These are phyloP conservation scores for Abscondita cerata DNA, from an alignment of 2,888 invertebrate species.

Conservation along the genomic window DNA sequence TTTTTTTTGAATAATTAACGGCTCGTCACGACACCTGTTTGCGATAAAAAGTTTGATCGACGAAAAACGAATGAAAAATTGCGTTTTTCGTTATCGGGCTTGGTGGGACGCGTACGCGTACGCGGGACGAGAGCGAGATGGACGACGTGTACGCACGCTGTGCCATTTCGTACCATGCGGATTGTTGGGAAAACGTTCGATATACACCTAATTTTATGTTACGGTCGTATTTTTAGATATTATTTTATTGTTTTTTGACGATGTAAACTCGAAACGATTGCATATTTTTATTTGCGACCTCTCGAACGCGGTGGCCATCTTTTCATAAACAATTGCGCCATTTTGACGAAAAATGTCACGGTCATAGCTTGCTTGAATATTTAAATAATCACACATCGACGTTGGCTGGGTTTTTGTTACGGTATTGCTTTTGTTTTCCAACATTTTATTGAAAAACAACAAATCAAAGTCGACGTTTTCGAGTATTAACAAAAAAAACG, in stretches of 20 bases:
- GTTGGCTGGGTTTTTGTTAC: too few relatives aligned
- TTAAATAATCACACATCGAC: too few relatives aligned
- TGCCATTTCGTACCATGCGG: slow-evolving; percentile 36
- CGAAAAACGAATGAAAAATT: too few relatives aligned
- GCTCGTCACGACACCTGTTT: slow-evolving; percentile 25
- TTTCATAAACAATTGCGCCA: too few relatives aligned
- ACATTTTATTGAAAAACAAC: too few relatives aligned
- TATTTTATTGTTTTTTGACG: slow-evolving; percentile 19
- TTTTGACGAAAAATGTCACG: too few relatives aligned
- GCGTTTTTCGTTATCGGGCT: neutral
- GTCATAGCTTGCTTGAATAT: too few relatives aligned
- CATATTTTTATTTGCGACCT: neutral
- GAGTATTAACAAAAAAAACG: too few relatives aligned
- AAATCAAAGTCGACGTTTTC: too few relatives aligned
- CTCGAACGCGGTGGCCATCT: too few relatives aligned
- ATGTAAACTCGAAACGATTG: neutral
- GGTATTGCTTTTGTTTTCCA: too few relatives aligned
- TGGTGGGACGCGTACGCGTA: neutral
- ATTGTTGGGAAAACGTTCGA: slow-evolving; percentile 27
- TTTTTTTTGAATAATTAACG: slow-evolving; percentile 43
- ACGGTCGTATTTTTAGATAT: slow-evolving; percentile 33
- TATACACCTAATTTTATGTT: slow-evolving; percentile 38
- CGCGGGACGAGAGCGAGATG: neutral
- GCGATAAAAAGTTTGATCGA: slow-evolving; percentile 22
- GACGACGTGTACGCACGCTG: slow-evolving; percentile 35